Conservation (phyloP, 2,113 vertebrate species). For the Pachyramphus minor region DNA sequence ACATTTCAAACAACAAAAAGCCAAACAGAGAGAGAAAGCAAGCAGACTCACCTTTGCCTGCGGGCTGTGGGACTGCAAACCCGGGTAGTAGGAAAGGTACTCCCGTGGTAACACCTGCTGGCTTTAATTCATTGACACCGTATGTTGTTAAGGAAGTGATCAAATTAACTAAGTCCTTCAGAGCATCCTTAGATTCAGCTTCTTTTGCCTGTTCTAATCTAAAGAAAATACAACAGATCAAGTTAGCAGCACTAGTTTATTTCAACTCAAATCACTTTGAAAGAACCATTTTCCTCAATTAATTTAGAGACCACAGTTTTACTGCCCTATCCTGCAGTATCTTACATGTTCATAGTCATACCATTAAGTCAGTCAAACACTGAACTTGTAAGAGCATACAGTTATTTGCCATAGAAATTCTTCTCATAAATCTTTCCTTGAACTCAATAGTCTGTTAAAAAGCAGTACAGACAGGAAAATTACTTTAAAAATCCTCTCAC, state of each 20-base stretch:
- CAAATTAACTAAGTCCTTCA: conserved; percentile 96
- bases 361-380: not conserved
- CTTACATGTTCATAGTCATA: not conserved
- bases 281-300: not conserved
- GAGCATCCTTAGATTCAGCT: conserved; percentile 91
- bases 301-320: not conserved
- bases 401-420: not conserved
- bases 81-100: conserved; percentile 95
- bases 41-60: conserved; percentile 86
- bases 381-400: not conserved
- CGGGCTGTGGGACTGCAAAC: conserved; percentile 91
- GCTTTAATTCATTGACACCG: conserved; percentile 91
- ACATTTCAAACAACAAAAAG: not conserved
- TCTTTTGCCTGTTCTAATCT: conserved; percentile 98
- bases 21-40: not conserved
- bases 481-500: not conserved
- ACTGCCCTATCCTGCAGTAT: not conserved
- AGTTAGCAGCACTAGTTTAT: not conserved
- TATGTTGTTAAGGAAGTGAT: conserved; percentile 94
- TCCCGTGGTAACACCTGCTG: conserved; percentile 90
- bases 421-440: not conserved
- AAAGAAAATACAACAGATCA: not conserved
- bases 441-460: not conserved
- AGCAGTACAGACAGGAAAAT: not conserved
- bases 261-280: not conserved